Base-by-base conservation (phyloP, 2,113 vertebrate species). In the Empidonax alnorum region DNA sequence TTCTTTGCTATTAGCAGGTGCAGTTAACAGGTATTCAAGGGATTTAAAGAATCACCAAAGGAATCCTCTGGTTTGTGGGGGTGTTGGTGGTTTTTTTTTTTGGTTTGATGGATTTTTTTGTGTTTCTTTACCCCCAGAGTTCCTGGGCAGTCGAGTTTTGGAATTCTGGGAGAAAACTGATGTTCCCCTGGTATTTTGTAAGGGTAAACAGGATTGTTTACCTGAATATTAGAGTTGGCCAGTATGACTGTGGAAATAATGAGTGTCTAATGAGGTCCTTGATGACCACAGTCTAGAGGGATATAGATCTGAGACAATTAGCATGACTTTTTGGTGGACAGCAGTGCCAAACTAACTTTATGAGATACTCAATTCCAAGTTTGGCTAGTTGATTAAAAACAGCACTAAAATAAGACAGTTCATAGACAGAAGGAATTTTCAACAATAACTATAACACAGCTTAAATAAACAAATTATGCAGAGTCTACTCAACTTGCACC, bases 81-180 rank as follows among this genome's bases (percentile, higher is more conserved):
- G 30, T 52, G 37, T 1, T 33, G 19, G 18, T 27, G 10, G 0
- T 2, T 65, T 69, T 69, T 47, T 30, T 2, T 2, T 30, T 25
- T 53, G n/a, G 2, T 30, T 25, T 53, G n/a, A 9, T n/a, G n/a
- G 13, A 18, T 11, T 55, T 33, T 37, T 49, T 39, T 49, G 4
- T 42, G 1, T 81, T 73, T 53, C 14, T 63, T 63, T 35, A 5
- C 10, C 16, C 28, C 28, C 2, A 12, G 66, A 74, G 8, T 33
- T 78, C 10, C 14, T 6, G 25, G 15, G 18, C 31, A 39, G 44
- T 16, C 20, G 11, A n/a, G 3, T 20, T 61, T 58, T 15, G 14
- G 39, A 37, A 18, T 90, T 73, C 68, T 90, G 33, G n/a, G 35
- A 52, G 15, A 47, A 39, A 16, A 11, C 2, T 44, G 14, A 24